phyloP scores from a whole-genome alignment of 2,113 vertebrate genomes.

The Mus pahari region DNA sequence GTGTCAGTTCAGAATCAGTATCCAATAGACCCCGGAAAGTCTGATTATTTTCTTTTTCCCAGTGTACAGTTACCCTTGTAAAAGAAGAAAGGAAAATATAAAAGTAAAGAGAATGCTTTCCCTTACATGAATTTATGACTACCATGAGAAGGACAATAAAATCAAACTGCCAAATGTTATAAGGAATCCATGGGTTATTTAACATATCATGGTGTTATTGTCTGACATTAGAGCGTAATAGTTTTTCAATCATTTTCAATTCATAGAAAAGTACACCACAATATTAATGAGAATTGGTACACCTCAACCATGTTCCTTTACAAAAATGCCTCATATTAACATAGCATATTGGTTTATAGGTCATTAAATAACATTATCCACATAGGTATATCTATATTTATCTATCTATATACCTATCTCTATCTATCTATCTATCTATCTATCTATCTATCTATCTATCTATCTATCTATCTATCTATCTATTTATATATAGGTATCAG shows the following conservation, averaged over 20 bases:
- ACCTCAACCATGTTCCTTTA: neutral
- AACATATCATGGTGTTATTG: neutral
- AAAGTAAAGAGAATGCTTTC: neutral
- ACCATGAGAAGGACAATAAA: constrained; percentile 27
- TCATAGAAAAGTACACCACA: neutral
- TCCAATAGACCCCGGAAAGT: no score
- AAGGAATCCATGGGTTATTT: neutral
- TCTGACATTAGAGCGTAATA: neutral
- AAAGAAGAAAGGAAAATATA: neutral
- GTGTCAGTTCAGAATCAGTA: no score
- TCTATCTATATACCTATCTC: no score
- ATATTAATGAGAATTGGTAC: neutral
- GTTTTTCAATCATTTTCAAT: neutral
- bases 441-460: no score
- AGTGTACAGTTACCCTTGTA: no score
- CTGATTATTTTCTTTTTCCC: no score
- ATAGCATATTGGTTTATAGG: neutral
- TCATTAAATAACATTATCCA: neutral
- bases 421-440: no score
- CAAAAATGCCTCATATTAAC: neutral
- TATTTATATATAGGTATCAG: no score
- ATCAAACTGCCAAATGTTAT: constrained; percentile 36
- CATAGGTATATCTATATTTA: no score
- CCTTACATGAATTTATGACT: neutral
- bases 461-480: no score